These are phyloP conservation scores for Trachythela sp. DNA, from an alignment of 64 coral and sea anemone species.

Conservation along the genomic window DNA sequence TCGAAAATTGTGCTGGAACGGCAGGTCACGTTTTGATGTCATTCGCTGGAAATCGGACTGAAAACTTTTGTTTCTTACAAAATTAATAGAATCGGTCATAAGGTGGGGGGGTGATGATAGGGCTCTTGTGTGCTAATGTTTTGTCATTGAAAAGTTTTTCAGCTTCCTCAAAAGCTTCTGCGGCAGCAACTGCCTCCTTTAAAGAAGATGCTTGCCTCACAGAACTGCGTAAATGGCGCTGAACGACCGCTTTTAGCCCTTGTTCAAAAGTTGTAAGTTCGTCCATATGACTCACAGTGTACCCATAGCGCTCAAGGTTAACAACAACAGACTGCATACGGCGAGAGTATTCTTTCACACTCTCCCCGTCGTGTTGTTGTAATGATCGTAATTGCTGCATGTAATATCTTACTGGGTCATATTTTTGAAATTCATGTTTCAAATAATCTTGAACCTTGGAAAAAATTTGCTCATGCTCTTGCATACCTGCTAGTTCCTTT, in stretches of 20 bases:
- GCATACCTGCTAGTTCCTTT: neutral
- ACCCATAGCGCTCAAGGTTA: neutral
- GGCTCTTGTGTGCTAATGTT: neutral
- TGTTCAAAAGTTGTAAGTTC: neutral
- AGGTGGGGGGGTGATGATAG: no score
- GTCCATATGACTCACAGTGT: neutral
- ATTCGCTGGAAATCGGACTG: no score
- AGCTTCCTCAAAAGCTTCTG: neutral
- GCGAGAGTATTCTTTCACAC: neutral
- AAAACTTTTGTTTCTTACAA: no score
- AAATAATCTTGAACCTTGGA: neutral
- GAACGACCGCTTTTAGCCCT: neutral
- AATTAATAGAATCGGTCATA: no score
- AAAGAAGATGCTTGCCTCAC: neutral
- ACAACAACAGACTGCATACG: slow-evolving; percentile 11
- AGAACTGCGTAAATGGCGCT: neutral
- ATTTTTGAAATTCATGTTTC: neutral
- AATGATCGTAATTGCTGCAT: neutral
- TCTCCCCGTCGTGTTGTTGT: neutral
- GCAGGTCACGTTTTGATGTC: no score
- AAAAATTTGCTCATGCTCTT: neutral
- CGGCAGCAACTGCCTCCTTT: neutral
- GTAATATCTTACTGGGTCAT: neutral
- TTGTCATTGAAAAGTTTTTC: neutral
- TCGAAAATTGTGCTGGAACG: neutral